These are phyloP conservation scores for Florisuga fusca DNA, from an alignment of 2,797 vertebrate species.

Conservation along the genomic window DNA sequence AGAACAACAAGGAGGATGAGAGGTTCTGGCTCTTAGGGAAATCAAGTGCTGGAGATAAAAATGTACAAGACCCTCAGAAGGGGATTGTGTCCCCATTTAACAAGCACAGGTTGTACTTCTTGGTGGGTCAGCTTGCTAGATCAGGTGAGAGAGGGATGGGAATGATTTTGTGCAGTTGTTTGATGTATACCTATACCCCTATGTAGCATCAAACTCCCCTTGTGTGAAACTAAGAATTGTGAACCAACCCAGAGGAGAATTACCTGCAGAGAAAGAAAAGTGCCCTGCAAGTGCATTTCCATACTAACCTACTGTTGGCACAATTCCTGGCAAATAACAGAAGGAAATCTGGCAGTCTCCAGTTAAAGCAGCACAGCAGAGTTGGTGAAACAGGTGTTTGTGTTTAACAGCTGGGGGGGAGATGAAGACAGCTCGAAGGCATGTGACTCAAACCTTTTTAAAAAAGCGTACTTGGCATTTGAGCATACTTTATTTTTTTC, in stretches of 20 bases:
- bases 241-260: background rate
- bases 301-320: background rate
- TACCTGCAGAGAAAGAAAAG: background rate
- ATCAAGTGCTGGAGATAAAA: background rate
- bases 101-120: fast-evolving
- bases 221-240: background rate
- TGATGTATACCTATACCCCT: background rate
- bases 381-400: background rate
- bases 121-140: fast-evolving
- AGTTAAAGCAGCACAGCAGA: background rate
- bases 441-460: background rate
- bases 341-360: background rate
- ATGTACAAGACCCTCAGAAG: background rate
- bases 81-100: background rate
- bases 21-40: background rate
- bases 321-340: background rate
- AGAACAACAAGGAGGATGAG: background rate
- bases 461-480: background rate
- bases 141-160: background rate
- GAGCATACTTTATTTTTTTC: background rate
- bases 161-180: background rate
- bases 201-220: background rate
- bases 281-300: background rate
- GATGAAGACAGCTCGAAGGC: background rate
- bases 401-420: background rate